phyloP scores from a whole-genome alignment of 2,888 invertebrate genomes.

The Cataglyphis albicans region DNA sequence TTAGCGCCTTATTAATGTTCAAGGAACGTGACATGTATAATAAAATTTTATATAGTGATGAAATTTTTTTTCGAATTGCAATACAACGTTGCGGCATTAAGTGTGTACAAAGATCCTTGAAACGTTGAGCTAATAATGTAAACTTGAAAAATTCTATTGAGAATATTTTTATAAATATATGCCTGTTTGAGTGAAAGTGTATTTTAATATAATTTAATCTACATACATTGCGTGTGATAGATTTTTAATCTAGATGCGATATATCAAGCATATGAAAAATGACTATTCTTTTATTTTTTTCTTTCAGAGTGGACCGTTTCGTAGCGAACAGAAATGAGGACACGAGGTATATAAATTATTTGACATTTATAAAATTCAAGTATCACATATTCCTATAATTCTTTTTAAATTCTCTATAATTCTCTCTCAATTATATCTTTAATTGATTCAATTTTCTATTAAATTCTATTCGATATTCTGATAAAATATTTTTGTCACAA shows the following conservation, averaged over 20 bases:
- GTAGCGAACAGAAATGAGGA: slow-evolving; percentile 80
- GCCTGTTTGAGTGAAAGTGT: not conserved
- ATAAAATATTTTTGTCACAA: not conserved
- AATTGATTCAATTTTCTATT: not conserved
- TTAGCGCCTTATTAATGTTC: not conserved
- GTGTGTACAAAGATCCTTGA: not conserved
- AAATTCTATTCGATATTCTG: not conserved
- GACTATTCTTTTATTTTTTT: slow-evolving; percentile 77
- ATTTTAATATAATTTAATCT: slow-evolving; percentile 24
- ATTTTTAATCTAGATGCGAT: slow-evolving; percentile 41
- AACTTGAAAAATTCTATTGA: not conserved
- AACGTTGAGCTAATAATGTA: not conserved
- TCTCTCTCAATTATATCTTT: not conserved
- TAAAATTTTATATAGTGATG: not conserved
- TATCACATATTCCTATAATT: slow-evolving; percentile 25
- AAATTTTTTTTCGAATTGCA: not conserved
- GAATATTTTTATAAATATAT: not conserved
- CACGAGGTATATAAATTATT: slow-evolving; percentile 75
- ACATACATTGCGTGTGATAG: not conserved
- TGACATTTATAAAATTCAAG: slow-evolving; percentile 45
- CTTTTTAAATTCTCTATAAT: not conserved
- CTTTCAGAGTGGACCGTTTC: slow-evolving; percentile 81
- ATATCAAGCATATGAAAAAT: slow-evolving; percentile 57
- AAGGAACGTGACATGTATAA: not conserved
- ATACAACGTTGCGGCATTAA: not conserved